Evolutionary conservation across 2,113 vertebrate genomes (phyloP).

Genomic region (Myanophis thanlyinensis): DNA sequence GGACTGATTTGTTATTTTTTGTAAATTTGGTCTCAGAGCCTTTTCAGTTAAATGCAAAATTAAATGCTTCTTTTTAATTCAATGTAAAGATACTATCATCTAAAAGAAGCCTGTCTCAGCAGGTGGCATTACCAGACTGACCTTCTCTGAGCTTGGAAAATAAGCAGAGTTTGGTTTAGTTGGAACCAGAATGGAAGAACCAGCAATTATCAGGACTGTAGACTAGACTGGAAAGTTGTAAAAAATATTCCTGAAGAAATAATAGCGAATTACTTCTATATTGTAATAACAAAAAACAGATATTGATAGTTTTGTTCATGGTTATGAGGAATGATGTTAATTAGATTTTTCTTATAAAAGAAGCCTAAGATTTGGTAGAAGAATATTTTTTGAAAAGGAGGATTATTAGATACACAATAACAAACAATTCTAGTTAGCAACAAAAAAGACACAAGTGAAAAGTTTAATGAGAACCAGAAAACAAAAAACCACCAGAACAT

Average conservation of each 20-base stretch:
- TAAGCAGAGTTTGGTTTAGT: neutral
- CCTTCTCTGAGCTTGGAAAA: neutral
- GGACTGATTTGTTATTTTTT: neutral
- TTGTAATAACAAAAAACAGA: neutral
- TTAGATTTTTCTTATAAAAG: neutral
- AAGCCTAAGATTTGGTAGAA: neutral
- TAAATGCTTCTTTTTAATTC: neutral
- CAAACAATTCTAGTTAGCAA: neutral
- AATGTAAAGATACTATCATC: neutral
- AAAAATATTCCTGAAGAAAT: neutral
- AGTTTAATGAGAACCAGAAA: neutral
- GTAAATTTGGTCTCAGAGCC: neutral
- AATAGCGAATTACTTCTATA: neutral
- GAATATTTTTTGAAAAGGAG: neutral
- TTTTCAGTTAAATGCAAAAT: neutral
- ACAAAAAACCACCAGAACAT: neutral
- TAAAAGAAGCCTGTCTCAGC: neutral
- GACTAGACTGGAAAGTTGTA: neutral
- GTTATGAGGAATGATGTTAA: neutral
- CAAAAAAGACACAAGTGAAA: neutral
- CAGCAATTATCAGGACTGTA: neutral
- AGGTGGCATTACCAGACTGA: neutral
- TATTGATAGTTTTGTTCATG: neutral
- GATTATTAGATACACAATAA: neutral
- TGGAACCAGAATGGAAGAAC: neutral